Percentiles rank a stretch among this genome's conserved stretches.
Conservation (phyloP, 2,888 invertebrate genomes). For the Sylvicola cinctus region DNA sequence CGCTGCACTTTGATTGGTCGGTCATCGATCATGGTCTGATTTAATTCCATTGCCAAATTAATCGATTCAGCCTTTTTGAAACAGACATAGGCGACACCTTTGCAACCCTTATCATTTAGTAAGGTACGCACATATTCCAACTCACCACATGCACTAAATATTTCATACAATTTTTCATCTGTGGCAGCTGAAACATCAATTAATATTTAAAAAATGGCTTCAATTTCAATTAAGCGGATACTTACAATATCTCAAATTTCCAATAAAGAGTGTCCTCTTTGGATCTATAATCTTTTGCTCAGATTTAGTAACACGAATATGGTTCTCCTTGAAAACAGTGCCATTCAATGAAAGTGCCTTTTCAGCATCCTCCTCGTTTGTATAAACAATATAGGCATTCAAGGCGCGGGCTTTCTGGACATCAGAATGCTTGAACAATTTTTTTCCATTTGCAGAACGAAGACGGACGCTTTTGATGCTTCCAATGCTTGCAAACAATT, state of each 20-base stretch:
- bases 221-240: neutral
- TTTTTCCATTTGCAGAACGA: constrained; percentile 18
- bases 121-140: constrained; percentile 22
- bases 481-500: constrained; percentile 15
- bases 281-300: constrained; percentile 9
- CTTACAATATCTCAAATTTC: constrained; percentile 23
- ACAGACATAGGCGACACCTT: constrained; percentile 19
- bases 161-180: constrained; percentile 19
- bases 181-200: constrained; percentile 14
- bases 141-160: constrained; percentile 22
- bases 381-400: constrained; percentile 19
- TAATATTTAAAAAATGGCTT: neutral
- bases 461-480: constrained; percentile 16
- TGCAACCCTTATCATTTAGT: constrained; percentile 19
- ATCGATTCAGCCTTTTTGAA: constrained; percentile 20
- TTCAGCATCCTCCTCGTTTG: constrained; percentile 12
- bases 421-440: constrained; percentile 6
- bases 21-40: constrained; percentile 20
- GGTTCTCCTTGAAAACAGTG: constrained; percentile 16
- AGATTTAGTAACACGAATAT: constrained; percentile 16
- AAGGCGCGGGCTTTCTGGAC: constrained; percentile 12
- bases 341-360: constrained; percentile 19
- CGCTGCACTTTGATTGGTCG: constrained; percentile 21
- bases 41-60: constrained; percentile 19
- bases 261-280: constrained; percentile 20